A percentile compares a stretch with the other conserved stretches of the same genome.
phyloP scores from a whole-genome alignment of 2,113 vertebrate genomes.

The Collichthys lucidus region DNA sequence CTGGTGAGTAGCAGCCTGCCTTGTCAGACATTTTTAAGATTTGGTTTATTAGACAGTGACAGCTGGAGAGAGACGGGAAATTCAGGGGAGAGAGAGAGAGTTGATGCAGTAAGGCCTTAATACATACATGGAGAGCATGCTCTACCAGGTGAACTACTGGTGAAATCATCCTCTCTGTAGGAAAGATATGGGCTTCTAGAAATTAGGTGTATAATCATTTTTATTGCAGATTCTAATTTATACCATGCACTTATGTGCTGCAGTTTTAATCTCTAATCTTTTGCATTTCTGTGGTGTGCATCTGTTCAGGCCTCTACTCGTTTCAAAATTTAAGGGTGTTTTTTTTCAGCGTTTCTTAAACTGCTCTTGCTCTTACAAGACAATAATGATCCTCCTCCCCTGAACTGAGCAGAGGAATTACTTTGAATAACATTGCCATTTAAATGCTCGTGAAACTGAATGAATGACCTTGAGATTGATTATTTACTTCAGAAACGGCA shows the following conservation, averaged over 20 bases:
- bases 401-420: background rate
- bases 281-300: background rate
- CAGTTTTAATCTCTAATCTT: background rate
- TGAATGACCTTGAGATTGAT: slow-evolving; percentile 19
- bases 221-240: background rate
- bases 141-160: too few relatives aligned
- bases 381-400: background rate
- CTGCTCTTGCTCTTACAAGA: background rate
- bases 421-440: background rate
- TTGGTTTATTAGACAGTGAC: too few relatives aligned
- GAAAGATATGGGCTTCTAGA: background rate
- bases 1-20: background rate
- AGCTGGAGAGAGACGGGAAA: too few relatives aligned
- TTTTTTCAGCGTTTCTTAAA: background rate
- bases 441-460: slow-evolving; percentile 1
- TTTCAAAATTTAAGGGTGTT: background rate
- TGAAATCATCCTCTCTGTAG: background rate
- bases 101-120: too few relatives aligned
- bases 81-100: too few relatives aligned
- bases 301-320: background rate
- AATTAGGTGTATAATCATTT: background rate
- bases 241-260: background rate
- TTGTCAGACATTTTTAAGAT: background rate
- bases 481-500: background rate
- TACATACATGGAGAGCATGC: too few relatives aligned